Conservation (phyloP, 2,113 vertebrate genomes). For the Oncorhynchus clarkii region DNA sequence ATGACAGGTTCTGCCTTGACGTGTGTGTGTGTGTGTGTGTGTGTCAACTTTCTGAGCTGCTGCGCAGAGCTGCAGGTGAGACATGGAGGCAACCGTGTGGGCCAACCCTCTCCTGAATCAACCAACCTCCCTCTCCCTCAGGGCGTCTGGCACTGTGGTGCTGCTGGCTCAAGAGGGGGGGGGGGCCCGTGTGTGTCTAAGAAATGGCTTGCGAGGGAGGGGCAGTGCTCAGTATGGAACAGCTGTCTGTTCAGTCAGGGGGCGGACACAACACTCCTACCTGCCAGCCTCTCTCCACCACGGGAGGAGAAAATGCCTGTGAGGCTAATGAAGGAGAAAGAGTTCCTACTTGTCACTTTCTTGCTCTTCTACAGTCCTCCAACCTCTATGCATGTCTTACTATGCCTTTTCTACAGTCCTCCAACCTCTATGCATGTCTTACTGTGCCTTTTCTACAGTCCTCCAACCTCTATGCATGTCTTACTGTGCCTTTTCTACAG, state of each 20-base stretch:
- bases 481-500: too few species aligned
- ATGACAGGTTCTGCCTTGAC: background rate
- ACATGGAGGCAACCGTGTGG: slow-evolving; percentile 2
- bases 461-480: too few species aligned
- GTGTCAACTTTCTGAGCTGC: slow-evolving; percentile 37
- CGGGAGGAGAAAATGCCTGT: background rate
- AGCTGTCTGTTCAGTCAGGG: slow-evolving; percentile 30
- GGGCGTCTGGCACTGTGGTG: slow-evolving; percentile 8
- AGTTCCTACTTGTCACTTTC: background rate
- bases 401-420: too few species aligned
- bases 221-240: slow-evolving; percentile 23
- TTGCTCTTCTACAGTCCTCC: background rate
- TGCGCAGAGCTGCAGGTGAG: slow-evolving; percentile 19
- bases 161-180: slow-evolving; percentile 28
- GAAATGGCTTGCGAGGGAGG: slow-evolving; percentile 21
- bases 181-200: background rate
- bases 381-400: too few species aligned
- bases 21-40: slow-evolving; percentile 15
- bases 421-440: too few species aligned
- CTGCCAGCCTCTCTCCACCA: background rate
- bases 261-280: background rate
- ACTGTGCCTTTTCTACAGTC: too few species aligned
- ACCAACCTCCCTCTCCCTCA: background rate
- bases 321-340: slow-evolving; percentile 17
- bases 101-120: slow-evolving; percentile 1